Evolutionary conservation across 2,888 invertebrate genomes (phyloP).

Genomic region (Himalopsyche kuldschensis): DNA sequence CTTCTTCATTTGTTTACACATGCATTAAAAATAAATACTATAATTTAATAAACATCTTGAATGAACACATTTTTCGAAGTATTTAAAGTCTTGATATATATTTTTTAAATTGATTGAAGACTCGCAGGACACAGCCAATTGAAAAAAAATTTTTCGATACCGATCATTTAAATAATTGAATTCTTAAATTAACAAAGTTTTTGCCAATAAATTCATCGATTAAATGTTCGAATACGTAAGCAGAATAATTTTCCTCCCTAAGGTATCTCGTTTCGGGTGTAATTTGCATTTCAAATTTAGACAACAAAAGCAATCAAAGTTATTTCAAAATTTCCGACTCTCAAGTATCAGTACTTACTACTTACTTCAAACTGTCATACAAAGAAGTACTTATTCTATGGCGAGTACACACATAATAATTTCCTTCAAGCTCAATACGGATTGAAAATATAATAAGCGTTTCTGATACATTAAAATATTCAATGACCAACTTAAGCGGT

Average conservation of each 20-base stretch:
- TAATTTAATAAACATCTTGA: too few relatives aligned
- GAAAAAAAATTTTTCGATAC: too few relatives aligned
- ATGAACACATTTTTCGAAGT: too few relatives aligned
- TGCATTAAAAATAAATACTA: too few relatives aligned
- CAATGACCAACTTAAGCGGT: not conserved
- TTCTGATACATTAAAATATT: not conserved
- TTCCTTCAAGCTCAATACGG: not conserved
- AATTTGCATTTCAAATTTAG: not conserved
- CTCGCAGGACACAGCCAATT: too few relatives aligned
- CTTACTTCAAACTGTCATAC: not conserved
- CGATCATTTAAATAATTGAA: not conserved
- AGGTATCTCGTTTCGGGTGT: not conserved
- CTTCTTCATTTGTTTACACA: too few relatives aligned
- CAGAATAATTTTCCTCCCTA: not conserved
- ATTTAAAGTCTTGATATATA: too few relatives aligned
- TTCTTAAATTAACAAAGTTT: not conserved
- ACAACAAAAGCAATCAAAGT: not conserved
- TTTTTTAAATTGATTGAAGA: too few relatives aligned
- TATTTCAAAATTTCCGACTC: not conserved
- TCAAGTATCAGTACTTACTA: not conserved
- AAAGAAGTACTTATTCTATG: not conserved
- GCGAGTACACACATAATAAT: not conserved
- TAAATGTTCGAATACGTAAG: not conserved
- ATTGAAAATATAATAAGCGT: too few relatives aligned
- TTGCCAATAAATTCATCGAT: not conserved